Conservation (phyloP, 2,888 invertebrate species). For the Eupithecia centaureata region DNA sequence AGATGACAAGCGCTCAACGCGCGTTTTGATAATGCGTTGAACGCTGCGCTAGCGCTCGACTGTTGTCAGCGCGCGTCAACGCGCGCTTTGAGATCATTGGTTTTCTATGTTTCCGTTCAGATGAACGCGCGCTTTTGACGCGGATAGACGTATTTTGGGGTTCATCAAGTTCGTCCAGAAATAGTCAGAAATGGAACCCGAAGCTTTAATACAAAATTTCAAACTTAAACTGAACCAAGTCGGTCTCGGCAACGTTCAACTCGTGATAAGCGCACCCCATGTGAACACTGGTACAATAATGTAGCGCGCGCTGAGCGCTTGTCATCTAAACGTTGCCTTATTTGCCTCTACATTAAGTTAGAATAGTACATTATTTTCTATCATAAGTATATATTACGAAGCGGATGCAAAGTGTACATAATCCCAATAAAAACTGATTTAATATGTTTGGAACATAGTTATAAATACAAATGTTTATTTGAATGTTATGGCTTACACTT, state of each 20-base stretch:
- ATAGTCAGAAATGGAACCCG: no score
- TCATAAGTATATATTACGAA: not conserved
- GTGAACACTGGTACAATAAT: no score
- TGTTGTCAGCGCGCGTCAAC: constrained; percentile 39
- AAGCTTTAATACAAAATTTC: no score
- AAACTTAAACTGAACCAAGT: no score
- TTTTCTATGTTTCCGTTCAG: no score
- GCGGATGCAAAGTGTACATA: not conserved
- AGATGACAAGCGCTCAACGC: no score
- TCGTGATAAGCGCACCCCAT: constrained; percentile 15
- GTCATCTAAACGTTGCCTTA: no score
- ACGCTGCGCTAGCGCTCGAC: constrained; percentile 43
- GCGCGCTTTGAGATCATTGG: not conserved
- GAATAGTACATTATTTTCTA: not conserved
- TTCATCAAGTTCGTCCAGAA: no score
- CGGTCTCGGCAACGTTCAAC: constrained; percentile 43
- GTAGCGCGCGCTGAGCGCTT: no score
- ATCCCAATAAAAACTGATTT: not conserved
- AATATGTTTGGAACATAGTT: not conserved
- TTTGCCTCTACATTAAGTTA: no score
- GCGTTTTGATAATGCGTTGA: constrained; percentile 27
- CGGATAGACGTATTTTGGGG: no score
- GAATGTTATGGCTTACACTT: not conserved
- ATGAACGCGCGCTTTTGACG: no score
- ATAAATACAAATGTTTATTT: not conserved